A percentile compares a stretch with the other conserved stretches of the same genome.
Evolutionary conservation across 2,797 vertebrate species (phyloP).

Genomic region (Myotis planiceps): DNA sequence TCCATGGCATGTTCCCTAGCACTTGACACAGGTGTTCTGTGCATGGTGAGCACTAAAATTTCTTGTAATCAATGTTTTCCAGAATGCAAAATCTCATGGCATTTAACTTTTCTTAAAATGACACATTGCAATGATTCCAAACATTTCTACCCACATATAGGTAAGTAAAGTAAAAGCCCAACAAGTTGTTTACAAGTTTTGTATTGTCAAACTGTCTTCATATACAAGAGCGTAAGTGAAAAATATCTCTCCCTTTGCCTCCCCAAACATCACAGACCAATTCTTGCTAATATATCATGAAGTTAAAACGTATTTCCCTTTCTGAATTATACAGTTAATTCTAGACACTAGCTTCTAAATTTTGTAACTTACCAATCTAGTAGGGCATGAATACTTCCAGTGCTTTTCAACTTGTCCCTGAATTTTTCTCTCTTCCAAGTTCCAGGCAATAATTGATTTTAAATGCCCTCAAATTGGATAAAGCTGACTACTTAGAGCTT

Average conservation of each 20-base stretch:
- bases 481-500: slow-evolving; percentile 1
- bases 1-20: background rate
- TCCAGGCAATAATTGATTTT: slow-evolving; percentile 36
- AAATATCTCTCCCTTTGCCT: background rate
- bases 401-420: slow-evolving; percentile 50
- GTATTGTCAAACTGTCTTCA: slow-evolving; percentile 73
- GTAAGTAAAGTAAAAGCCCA: background rate
- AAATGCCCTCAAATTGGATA: slow-evolving; percentile 46
- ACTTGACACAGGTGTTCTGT: background rate
- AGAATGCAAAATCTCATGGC: background rate
- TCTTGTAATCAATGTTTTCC: background rate
- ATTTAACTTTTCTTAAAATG: background rate
- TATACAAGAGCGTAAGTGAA: background rate
- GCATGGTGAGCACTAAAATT: background rate
- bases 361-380: background rate
- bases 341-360: background rate
- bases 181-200: slow-evolving; percentile 59
- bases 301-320: background rate
- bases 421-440: slow-evolving; percentile 54
- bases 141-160: background rate
- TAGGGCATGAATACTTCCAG: background rate
- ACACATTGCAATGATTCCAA: background rate
- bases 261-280: background rate
- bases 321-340: slow-evolving; percentile 1
- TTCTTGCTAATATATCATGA: background rate